phyloP scores from a whole-genome alignment of 1,140 invertebrate genomes.

The Brachionus rotundiformis region DNA sequence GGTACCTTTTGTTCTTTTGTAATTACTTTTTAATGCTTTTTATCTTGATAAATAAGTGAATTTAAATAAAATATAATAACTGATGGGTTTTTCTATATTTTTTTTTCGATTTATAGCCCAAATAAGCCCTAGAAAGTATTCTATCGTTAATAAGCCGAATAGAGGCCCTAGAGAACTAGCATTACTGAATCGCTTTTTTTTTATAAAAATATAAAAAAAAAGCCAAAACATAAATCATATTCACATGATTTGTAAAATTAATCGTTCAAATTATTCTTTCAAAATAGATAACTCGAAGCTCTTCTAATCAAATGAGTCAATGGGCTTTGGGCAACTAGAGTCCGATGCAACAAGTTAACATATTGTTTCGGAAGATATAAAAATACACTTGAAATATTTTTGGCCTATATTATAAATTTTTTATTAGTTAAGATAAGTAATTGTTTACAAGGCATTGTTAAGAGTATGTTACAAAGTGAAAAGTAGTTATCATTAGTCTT shows the following conservation, averaged over 20 bases:
- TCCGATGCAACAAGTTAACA: neutral
- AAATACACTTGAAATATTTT: conserved; percentile 17
- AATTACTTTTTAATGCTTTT: neutral
- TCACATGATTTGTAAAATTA: conserved; percentile 20
- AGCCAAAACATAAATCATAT: neutral
- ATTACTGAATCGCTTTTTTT: neutral
- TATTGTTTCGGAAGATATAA: conserved; percentile 2
- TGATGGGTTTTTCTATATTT: neutral
- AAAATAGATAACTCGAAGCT: conserved; percentile 8
- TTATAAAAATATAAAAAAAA: neutral
- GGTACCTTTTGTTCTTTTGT: neutral
- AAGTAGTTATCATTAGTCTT: neutral
- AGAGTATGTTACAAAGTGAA: neutral
- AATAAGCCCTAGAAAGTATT: neutral
- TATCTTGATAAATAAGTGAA: conserved; percentile 2
- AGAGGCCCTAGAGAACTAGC: neutral
- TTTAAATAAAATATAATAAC: conserved; percentile 19
- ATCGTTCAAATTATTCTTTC: conserved; percentile 19
- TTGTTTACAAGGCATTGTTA: conserved; percentile 13
- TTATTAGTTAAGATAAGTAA: conserved; percentile 11
- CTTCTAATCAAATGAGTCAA: conserved; percentile 15
- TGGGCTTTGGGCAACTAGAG: conserved; percentile 4
- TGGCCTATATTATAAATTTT: neutral
- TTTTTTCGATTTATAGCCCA: conserved; percentile 13
- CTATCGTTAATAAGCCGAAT: conserved; percentile 5